Conservation (phyloP, 2,113 vertebrate genomes). For the Tonatia bakeri region DNA sequence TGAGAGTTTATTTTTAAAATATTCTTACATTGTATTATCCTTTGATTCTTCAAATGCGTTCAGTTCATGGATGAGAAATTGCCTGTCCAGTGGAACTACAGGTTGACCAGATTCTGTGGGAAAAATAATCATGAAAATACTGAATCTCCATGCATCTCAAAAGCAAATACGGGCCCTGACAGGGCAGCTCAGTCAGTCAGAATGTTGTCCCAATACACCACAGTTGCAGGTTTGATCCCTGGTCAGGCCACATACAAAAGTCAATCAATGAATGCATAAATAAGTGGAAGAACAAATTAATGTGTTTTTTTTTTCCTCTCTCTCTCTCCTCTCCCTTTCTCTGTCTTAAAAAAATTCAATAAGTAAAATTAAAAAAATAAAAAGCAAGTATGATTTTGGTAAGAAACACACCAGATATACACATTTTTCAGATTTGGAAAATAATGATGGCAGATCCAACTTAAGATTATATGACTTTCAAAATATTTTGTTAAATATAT, state of each 20-base stretch:
- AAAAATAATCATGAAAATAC: slow-evolving; percentile 61
- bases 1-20: neutral
- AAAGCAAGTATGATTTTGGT: slow-evolving; percentile 36
- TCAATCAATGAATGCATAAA: too few species aligned
- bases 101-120: slow-evolving; percentile 93
- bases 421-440: slow-evolving; percentile 24
- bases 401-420: neutral
- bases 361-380: neutral
- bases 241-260: too few species aligned
- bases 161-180: neutral
- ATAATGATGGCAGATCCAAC: neutral
- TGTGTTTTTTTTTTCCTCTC: too few species aligned
- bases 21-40: slow-evolving; percentile 89
- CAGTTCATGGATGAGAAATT: slow-evolving; percentile 92
- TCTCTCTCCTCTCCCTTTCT: too few species aligned
- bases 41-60: slow-evolving; percentile 89
- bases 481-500: neutral
- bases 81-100: slow-evolving; percentile 88
- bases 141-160: slow-evolving; percentile 16
- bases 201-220: too few species aligned
- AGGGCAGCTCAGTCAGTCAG: too few species aligned
- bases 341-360: too few species aligned
- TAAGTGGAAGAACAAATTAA: too few species aligned
- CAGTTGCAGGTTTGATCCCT: too few species aligned
- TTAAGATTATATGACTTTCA: neutral